phyloP scores from a whole-genome alignment of 2,113 vertebrate species.

The Bettongia penicillata region DNA sequence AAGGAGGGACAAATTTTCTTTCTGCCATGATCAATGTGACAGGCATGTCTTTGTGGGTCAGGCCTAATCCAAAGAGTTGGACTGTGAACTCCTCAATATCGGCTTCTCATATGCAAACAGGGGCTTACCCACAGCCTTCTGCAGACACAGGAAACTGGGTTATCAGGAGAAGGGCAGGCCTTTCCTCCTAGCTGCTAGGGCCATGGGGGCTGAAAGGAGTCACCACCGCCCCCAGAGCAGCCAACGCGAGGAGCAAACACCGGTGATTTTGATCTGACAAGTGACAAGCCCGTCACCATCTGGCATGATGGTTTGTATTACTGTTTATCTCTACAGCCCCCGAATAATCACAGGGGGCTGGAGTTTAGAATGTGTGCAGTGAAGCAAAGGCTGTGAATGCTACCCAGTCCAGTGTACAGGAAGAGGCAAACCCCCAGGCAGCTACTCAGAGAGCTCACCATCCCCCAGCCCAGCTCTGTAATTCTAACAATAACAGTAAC shows the following conservation, averaged over 20 bases:
- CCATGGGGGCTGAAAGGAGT: background rate
- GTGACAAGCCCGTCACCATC: rapidly evolving
- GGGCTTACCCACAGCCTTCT: background rate
- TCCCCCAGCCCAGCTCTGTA: background rate
- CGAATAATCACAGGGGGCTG: background rate
- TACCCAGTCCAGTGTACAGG: rapidly evolving
- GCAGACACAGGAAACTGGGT: background rate
- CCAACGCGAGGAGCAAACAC: background rate
- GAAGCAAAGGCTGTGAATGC: background rate
- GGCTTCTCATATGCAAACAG: background rate
- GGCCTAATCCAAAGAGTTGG: background rate
- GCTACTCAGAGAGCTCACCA: background rate
- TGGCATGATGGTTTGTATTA: background rate
- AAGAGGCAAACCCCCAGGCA: background rate
- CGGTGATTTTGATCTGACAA: background rate
- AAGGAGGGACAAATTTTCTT: background rate
- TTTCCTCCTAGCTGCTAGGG: background rate
- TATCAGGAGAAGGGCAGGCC: too few species aligned
- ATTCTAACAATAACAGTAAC: too few species aligned
- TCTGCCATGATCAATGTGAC: background rate
- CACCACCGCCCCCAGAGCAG: background rate
- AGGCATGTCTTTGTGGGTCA: background rate
- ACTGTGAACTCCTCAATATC: background rate
- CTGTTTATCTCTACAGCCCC: background rate
- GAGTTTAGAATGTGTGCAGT: background rate